Conservation (phyloP, 2,888 invertebrate genomes). For the Hemistola chrysoprasaria region DNA sequence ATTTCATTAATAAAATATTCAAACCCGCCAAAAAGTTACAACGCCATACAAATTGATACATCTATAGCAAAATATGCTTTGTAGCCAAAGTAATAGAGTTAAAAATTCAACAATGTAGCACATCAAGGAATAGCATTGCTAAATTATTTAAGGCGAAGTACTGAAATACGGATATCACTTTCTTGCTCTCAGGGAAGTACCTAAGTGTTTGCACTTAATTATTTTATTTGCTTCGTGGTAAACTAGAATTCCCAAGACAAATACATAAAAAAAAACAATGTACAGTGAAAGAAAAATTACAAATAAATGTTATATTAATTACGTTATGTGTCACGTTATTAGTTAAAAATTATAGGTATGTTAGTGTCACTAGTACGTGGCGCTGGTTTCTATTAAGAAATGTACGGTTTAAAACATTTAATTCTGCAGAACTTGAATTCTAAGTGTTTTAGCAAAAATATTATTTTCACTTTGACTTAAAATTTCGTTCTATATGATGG, state of each 20-base stretch:
- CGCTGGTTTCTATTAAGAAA: too few relatives aligned
- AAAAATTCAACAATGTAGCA: slow-evolving; percentile 32
- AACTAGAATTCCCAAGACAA: slow-evolving; percentile 8
- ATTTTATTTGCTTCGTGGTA: slow-evolving; percentile 27
- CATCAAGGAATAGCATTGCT: slow-evolving; percentile 53
- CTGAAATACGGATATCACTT: slow-evolving; percentile 57
- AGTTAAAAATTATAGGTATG: too few relatives aligned
- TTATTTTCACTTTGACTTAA: too few relatives aligned
- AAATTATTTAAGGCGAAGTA: slow-evolving; percentile 60
- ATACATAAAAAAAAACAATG: slow-evolving; percentile 22
- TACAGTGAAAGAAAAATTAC: too few relatives aligned
- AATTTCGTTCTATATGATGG: too few relatives aligned
- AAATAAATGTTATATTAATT: too few relatives aligned
- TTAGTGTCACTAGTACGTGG: too few relatives aligned
- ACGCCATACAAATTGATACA: slow-evolving; percentile 47
- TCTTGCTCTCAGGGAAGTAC: slow-evolving; percentile 26
- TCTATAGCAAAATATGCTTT: slow-evolving; percentile 42
- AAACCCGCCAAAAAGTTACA: slow-evolving; percentile 61
- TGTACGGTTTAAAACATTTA: too few relatives aligned
- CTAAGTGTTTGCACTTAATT: slow-evolving; percentile 42
- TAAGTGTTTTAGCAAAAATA: too few relatives aligned
- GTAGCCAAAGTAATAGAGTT: slow-evolving; percentile 29
- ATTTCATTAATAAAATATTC: slow-evolving; percentile 56
- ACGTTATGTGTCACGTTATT: too few relatives aligned
- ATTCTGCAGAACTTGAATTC: too few relatives aligned